phyloP scores from a whole-genome alignment of 2,888 invertebrate species.

The Aleiodes testaceus region DNA sequence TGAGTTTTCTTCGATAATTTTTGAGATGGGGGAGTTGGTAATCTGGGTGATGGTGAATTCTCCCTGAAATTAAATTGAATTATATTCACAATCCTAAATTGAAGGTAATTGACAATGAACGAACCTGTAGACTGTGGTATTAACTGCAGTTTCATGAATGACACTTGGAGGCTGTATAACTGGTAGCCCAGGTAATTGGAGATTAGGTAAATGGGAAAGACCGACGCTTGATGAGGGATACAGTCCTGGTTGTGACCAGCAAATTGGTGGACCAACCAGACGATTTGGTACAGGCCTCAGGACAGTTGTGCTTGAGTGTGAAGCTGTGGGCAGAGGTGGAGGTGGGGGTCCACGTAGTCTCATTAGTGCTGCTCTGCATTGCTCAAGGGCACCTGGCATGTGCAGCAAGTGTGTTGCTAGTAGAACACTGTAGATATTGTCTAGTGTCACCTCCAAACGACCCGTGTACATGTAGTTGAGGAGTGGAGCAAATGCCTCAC shows the following conservation, averaged over 20 bases:
- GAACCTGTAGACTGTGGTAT: constrained; percentile 43
- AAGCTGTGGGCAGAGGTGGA: constrained; percentile 59
- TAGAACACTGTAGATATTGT: constrained; percentile 82
- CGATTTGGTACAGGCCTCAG: constrained; percentile 69
- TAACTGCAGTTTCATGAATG: constrained; percentile 40
- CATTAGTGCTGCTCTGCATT: constrained; percentile 78
- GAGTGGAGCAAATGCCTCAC: constrained; percentile 78
- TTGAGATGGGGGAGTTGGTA: constrained; percentile 44
- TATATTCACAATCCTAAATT: not conserved
- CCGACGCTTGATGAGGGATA: constrained; percentile 59
- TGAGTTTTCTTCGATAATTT: constrained; percentile 32
- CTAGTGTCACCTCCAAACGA: constrained; percentile 79
- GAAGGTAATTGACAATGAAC: not conserved
- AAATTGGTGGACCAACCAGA: constrained; percentile 64
- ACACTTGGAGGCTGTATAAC: constrained; percentile 54
- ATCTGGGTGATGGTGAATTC: constrained; percentile 49
- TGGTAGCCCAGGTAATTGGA: constrained; percentile 62
- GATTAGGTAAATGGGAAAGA: constrained; percentile 64
- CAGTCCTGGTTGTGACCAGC: constrained; percentile 59
- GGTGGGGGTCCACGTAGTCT: constrained; percentile 72
- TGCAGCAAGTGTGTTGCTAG: constrained; percentile 83
- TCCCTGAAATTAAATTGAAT: constrained; percentile 36
- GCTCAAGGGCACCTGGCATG: constrained; percentile 82
- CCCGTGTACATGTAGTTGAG: constrained; percentile 86
- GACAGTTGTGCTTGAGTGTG: constrained; percentile 50